Conservation (phyloP, 2,797 vertebrate genomes). For the Acanthurus tractus region DNA sequence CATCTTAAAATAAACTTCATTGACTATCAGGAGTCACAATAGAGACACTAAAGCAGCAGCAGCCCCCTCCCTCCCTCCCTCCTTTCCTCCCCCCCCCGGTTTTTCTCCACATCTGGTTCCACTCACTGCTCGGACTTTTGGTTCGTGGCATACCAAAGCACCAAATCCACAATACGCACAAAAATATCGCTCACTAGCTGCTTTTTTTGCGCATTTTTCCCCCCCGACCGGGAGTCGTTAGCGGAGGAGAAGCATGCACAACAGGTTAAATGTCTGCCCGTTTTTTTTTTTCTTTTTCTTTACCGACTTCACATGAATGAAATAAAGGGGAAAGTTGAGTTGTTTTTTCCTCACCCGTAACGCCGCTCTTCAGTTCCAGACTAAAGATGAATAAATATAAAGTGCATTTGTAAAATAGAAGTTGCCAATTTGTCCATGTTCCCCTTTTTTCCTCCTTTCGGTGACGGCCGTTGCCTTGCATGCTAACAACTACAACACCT, state of each 20-base stretch:
- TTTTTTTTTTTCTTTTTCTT: background rate
- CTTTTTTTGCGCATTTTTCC: background rate
- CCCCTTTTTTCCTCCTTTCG: conserved; percentile 59
- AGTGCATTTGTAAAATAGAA: conserved; percentile 83
- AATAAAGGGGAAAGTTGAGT: conserved; percentile 19
- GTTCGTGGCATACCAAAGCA: conserved; percentile 84
- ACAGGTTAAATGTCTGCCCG: background rate
- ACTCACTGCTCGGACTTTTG: conserved; percentile 86
- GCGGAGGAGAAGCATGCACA: conserved; percentile 20
- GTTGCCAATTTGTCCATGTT: conserved; percentile 74
- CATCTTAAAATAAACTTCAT: background rate
- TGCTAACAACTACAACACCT: conserved; percentile 69
- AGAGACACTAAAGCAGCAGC: conserved; percentile 57
- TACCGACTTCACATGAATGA: conserved; percentile 38
- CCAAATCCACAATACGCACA: conserved; percentile 42
- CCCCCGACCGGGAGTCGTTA: background rate
- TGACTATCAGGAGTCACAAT: conserved; percentile 13
- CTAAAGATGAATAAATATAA: conserved; percentile 87
- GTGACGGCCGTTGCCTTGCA: conserved; percentile 76
- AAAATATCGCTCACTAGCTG: background rate
- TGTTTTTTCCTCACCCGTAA: conserved; percentile 77
- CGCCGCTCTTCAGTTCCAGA: conserved; percentile 80
- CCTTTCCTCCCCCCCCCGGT: conserved; percentile 39
- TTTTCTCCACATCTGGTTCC: conserved; percentile 87
- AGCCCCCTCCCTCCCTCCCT: conserved; percentile 57